These are phyloP conservation scores for Stichodactyla mertensii DNA, from an alignment of 64 coral and sea anemone genomes.

Conservation along the genomic window DNA sequence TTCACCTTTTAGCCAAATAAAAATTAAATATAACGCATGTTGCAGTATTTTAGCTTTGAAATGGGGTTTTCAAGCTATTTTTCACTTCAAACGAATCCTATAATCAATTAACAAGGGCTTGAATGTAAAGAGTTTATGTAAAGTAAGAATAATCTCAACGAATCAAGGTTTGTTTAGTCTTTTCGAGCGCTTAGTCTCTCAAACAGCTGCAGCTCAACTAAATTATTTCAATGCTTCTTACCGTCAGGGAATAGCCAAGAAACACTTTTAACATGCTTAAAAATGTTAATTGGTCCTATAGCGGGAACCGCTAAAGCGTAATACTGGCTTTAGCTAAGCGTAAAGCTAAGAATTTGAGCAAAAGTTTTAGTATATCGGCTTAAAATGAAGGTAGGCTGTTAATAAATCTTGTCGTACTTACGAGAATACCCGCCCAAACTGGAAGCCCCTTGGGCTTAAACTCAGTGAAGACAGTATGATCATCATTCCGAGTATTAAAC, in stretches of 20 bases:
- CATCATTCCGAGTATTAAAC: conserved; percentile 74
- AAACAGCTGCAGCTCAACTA: not conserved
- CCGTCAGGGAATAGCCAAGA: not conserved
- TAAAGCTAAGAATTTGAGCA: not conserved
- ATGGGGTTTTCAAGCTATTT: not conserved
- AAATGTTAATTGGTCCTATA: not conserved
- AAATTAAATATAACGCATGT: not conserved
- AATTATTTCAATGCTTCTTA: not conserved
- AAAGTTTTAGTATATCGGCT: not conserved
- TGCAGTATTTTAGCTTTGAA: not conserved
- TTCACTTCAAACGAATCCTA: not conserved
- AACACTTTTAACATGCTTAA: not conserved
- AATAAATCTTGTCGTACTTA: conserved; percentile 24
- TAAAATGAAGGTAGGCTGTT: not conserved
- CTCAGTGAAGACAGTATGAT: conserved; percentile 64
- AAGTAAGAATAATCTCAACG: not conserved
- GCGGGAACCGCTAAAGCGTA: not conserved
- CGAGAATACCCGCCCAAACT: conserved; percentile 81
- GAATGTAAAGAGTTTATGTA: not conserved
- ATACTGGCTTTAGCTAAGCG: not conserved
- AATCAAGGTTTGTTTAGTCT: not conserved
- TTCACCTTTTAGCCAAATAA: not conserved
- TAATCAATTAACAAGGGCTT: not conserved
- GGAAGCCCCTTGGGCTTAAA: conserved; percentile 84
- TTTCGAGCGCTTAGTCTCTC: conserved; percentile 1